Evolutionary conservation across 2,888 invertebrate genomes (phyloP), one percentile per base, ranked within the genome.

Genomic region (Lasioglossum calceatum): DNA sequence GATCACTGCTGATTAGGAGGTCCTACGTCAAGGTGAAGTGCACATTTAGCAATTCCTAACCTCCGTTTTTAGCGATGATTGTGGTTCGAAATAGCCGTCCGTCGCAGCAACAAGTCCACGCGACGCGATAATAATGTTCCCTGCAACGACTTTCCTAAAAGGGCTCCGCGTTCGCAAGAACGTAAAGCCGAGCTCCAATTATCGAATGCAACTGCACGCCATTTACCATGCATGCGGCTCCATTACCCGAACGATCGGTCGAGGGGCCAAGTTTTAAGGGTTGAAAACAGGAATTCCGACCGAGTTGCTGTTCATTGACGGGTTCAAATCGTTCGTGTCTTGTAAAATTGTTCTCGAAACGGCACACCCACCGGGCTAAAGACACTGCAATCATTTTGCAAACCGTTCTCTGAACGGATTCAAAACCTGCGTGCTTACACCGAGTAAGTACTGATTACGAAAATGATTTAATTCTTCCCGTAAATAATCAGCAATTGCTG

Each of bases 171-270:
- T 79, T 73, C 70, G 86, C 76, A 86, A 85, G 81, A 86, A 85
- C 78, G 73, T 61, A 82, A 76, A 75, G 77, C 74, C 58, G 64
- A 61, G 77, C 77, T 77, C 79, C 79, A 86, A 82, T 86, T 86
- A 87, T 79, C 87, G 86, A 82, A 77, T 86, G 77, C 70, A 87
- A 86, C 79, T 82, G 86, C 86, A 87, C 79, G 86, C 86, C 77
- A 86, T 75, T 81, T 75, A 16, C 76, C 61, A 58, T 81, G 85
- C 81, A 79, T 79, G 81, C 78, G 50, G 75, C 44, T 58, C 23
- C 75, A 42, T 54, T 27, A 82, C 73, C 23, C 64, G 67, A 67
- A 61, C 50, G 75, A 47, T 39, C 36, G 42, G 50, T 70, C 39
- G 82, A 79, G 73, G 77, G 76, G 47, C 42, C 27, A 80, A 85